These are phyloP conservation scores for Himalopsyche tibetana DNA, from an alignment of 2,888 invertebrate genomes.

Conservation along the genomic window DNA sequence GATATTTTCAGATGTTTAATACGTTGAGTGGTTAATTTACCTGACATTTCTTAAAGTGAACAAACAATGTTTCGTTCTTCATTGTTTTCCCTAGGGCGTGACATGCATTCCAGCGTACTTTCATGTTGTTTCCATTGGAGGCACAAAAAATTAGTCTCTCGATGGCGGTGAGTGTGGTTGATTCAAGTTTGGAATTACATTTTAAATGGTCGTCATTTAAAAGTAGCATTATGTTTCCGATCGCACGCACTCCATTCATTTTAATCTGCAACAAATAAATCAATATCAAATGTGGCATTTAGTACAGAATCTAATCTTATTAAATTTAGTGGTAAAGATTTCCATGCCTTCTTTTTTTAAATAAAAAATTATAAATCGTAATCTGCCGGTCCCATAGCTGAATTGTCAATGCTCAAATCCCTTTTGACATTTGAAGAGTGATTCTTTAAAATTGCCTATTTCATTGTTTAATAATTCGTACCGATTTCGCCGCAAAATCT, in stretches of 20 bases:
- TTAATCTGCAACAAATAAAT: constrained; percentile 71
- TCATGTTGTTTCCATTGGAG: constrained; percentile 85
- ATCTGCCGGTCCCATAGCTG: neutral
- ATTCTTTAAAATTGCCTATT: no score
- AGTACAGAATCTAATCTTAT: no score
- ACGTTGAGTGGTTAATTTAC: constrained; percentile 67
- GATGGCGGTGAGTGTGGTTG: constrained; percentile 79
- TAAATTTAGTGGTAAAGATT: no score
- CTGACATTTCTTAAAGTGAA: constrained; percentile 77
- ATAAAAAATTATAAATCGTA: neutral
- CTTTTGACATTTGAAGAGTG: no score
- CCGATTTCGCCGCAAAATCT: no score
- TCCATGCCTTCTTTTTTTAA: no score
- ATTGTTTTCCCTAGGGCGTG: constrained; percentile 90
- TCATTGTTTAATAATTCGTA: no score
- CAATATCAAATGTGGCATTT: neutral
- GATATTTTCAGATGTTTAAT: neutral
- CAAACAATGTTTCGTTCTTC: constrained; percentile 78
- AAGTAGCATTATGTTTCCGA: constrained; percentile 85
- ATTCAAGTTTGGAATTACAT: constrained; percentile 74
- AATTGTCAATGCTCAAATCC: neutral
- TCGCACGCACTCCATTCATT: constrained; percentile 87
- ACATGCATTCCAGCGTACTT: constrained; percentile 95
- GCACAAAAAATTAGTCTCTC: constrained; percentile 83
- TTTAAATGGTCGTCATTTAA: constrained; percentile 76